Evolutionary conservation across 2,888 invertebrate genomes (phyloP).

Genomic region (Leucophora obtusa): DNA sequence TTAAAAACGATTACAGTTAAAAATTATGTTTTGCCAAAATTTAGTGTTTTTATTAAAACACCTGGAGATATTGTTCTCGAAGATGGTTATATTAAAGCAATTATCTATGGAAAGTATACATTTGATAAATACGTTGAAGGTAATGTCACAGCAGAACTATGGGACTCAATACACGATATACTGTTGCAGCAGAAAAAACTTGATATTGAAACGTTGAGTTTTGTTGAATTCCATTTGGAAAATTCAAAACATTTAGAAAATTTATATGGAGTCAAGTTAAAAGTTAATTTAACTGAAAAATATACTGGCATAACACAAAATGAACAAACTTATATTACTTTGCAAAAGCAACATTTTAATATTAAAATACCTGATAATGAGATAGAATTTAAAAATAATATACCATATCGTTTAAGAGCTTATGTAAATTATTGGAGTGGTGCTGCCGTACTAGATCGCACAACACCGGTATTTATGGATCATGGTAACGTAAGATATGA

Average conservation of each 20-base stretch:
- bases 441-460: constrained; percentile 3
- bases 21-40: constrained; percentile 94
- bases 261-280: not conserved
- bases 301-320: constrained; percentile 11
- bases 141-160: constrained; percentile 87
- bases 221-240: constrained; percentile 17
- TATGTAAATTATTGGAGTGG: constrained; percentile 8
- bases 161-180: constrained; percentile 75
- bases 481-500: constrained; percentile 76
- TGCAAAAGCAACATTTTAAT: not conserved
- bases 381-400: constrained; percentile 17
- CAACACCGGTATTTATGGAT: constrained; percentile 18
- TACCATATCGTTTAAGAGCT: constrained; percentile 39
- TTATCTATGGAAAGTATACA: constrained; percentile 82
- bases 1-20: constrained; percentile 83
- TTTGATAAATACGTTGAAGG: constrained; percentile 93
- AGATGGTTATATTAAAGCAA: constrained; percentile 1
- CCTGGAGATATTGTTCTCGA: constrained; percentile 90
- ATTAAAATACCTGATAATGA: constrained; percentile 14
- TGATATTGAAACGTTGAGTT: constrained; percentile 5
- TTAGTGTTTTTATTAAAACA: constrained; percentile 90
- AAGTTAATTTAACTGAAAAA: constrained; percentile 26
- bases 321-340: not conserved
- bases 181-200: not conserved
- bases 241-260: not conserved